Evolutionary conservation across 2,113 vertebrate species (phyloP), one percentile per base, ranked within the genome.

Genomic region (Herpetotheres cachinnans): DNA sequence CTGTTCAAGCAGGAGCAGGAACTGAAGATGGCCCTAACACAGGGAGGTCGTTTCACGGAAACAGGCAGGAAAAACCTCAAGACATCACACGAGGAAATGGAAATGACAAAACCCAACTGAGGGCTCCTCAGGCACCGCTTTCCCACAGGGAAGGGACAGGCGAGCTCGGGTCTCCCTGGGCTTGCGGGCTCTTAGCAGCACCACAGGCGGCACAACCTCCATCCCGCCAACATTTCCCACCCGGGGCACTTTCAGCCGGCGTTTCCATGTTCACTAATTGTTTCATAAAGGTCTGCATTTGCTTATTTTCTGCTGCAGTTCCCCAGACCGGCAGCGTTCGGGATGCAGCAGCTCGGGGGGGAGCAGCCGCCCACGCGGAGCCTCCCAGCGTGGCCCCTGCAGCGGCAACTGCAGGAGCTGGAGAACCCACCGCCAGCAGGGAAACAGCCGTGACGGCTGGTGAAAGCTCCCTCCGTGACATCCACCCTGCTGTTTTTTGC

Each of bases 391-490:
- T 3, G 7, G 67, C 56, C 56, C 22, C 54, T 30, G 42, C 63
- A 40, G 71, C 15, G 0, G 36, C 71, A 10, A 6, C 65, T 7
- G 2, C 18, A 3, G 69, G n/a, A 65, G 76, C 59, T 16, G 63
- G 52, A 55, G 74, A 4, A 63, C 11, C 42, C 49, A 16, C 44
- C 0, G 1, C 62, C 3, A 1, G 52, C 10, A 2, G 56, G 44
- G 46, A 27, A 4, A 4, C 0, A 19, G 40, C 81, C 10, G 1
- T 18, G 24, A 1, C 0, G 1, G 62, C 59, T 56, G 65, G 20
- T 49, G 13, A 40, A 72, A 17, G 1, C n/a, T 55, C 58, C 47
- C 52, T 59, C 14, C 8, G 0, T 1, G 22, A 6, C 54, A 24
- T 1, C 34, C 62, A 6, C 21, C 63, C 61, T 1, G 54, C 58